Base-by-base conservation (phyloP, 2,888 invertebrate genomes). In the Chymomyza amoena region DNA sequence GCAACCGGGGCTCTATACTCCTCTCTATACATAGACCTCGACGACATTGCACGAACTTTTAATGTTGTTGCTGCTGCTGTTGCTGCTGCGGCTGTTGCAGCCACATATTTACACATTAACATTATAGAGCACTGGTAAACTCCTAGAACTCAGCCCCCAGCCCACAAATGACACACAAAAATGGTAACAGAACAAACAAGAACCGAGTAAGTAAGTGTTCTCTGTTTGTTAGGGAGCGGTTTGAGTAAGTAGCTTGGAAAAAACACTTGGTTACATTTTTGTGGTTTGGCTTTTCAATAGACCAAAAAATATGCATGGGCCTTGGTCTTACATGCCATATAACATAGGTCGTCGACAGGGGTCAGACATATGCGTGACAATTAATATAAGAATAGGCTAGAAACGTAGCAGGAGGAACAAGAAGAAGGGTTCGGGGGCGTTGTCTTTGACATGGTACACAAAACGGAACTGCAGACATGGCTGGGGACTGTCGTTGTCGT, bases 221-320 rank as follows among this genome's bases (percentile, higher is more conserved):
- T 45, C 39, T 45, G 2, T 54, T 16, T 54, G 54, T 16, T 54
- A 54, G 54, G 20, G 54, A 15, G 54, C 15, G 20, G 54, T 45
- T 13, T 2, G 54, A 54, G 54, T 54, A 20, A 20, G 54, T 45
- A 45, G 54, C 54, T 15, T 60, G 61, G n/a, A n/a, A 64, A 67
- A 63, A 73, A 76, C 76, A 76, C 73, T 85, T 88, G 89, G 85
- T 79, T 80, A 85, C 79, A 85, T 88, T 88, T 86, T 85, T 85
- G 87, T 87, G 85, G 86, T 70, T 73, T 70, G 68, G 74, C 69
- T 69, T 75, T 79, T 80, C 77, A 80, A 87, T 82, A 82, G 85
- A 75, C 78, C 85, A 80, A 69, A 76, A 74, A 77, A 87, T 78
- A 84, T 80, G 82, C 87, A 81, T 32, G 32, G 32, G 32, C 32